Evolutionary conservation across 1,140 invertebrate species (phyloP), one percentile per base, ranked within the genome.

Genomic region (Thrips palmi): DNA sequence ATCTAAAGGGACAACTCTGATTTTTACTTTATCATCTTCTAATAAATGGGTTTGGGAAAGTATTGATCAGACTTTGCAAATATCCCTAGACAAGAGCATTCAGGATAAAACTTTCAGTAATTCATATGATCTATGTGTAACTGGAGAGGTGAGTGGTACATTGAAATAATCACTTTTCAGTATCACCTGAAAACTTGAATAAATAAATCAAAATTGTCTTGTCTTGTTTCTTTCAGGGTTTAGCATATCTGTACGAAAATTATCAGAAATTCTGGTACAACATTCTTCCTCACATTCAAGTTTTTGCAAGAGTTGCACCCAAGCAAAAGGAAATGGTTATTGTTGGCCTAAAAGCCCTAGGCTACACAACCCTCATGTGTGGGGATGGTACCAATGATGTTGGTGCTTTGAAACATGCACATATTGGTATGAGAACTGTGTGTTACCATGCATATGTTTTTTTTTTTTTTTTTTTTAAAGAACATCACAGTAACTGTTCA

Each of bases 361-460:
- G 94, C 15, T 93, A 74, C 52, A 69, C 69, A 2, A 96, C 92
- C 1, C 58, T 99, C 0, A 99, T 99, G 96, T 98, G 94, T 58
- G 96, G 96, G n/a, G 96, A 99, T 67, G 96, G 96, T 42, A 99
- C 96, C 2, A 99, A 99, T 62, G 96, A 99, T 66, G 96, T 99
- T 18, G 96, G 96, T n/a, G 96, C 96, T 17, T 64, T 99, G 7
- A 99, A 98, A 68, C 94, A 99, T 63, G 89, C 96, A 24, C 75
- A 94, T 62, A 87, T 94, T 55, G 89, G 88, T 74, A 46, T 49
- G 46, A 37, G 14, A 5, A 39, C 25, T 36, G 7, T 17, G 18
- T 10, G 17, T 11, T 17, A 14, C n/a, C 35, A 37, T 7, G 6
- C 17, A 14, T 32, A 8, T 8, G 7, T 8, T 14, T 15, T 7